Evolutionary conservation across 2,888 invertebrate genomes (phyloP).

Genomic region (Meliscaeva auricollis): DNA sequence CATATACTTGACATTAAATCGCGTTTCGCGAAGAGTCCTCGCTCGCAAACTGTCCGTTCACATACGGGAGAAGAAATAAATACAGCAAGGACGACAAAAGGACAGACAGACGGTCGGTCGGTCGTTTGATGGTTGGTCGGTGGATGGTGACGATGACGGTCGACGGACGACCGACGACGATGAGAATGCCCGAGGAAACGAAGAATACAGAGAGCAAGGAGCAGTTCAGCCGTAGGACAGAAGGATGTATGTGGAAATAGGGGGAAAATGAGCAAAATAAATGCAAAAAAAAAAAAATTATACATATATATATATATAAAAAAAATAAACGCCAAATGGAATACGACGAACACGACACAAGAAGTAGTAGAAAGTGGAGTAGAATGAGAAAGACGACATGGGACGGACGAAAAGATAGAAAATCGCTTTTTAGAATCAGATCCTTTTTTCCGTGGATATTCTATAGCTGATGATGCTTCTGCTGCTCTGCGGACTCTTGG

Average conservation of each 20-base stretch:
- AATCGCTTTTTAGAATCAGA: conserved; percentile 76
- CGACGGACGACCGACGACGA: conserved; percentile 10
- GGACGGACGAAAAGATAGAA: conserved; percentile 72
- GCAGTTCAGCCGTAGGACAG: conserved; percentile 37
- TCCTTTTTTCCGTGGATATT: conserved; percentile 62
- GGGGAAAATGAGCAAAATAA: conserved; percentile 75
- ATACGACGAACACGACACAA: conserved; percentile 30
- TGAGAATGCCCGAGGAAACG: conserved; percentile 66
- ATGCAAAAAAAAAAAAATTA: conserved; percentile 72
- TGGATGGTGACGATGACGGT: conserved; percentile 3
- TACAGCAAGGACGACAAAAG: conserved; percentile 38
- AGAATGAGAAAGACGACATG: conserved; percentile 60
- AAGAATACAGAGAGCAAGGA: conserved; percentile 58
- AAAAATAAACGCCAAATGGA: conserved; percentile 52
- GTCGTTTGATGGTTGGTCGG: neutral
- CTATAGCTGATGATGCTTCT: conserved; percentile 19
- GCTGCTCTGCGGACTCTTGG: conserved; percentile 8
- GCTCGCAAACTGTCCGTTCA: conserved; percentile 76
- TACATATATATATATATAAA: conserved; percentile 59
- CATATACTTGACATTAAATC: conserved; percentile 75
- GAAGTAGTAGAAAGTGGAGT: neutral
- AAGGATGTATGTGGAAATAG: conserved; percentile 66
- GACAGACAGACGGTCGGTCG: conserved; percentile 1
- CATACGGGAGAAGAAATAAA: conserved; percentile 74
- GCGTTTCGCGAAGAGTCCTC: conserved; percentile 75